Conservation (phyloP, 1,140 invertebrate species). For the Neocloeon triangulifer region DNA sequence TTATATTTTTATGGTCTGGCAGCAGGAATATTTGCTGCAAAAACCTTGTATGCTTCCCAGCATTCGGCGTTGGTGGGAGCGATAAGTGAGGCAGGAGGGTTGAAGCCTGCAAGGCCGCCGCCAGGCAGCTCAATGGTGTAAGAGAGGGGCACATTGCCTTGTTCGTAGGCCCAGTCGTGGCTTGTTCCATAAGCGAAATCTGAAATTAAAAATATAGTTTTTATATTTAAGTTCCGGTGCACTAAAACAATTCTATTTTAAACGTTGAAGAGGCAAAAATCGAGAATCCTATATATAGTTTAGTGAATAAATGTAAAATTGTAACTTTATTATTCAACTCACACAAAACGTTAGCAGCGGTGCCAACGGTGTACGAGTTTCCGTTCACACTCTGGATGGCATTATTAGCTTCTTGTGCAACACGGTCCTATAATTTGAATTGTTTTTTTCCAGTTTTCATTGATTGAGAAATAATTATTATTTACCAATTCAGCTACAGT, state of each 20-base stretch:
- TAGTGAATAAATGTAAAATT: too few species aligned
- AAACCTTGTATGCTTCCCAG: slow-evolving; percentile 19
- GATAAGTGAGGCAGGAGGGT: slow-evolving; percentile 33
- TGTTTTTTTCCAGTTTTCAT: slow-evolving; percentile 42
- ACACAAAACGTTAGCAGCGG: slow-evolving; percentile 11
- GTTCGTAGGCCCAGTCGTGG: slow-evolving; percentile 37
- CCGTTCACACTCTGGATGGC: slow-evolving; percentile 12
- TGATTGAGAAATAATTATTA: slow-evolving; percentile 69
- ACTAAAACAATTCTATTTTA: too few species aligned
- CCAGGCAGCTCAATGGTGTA: slow-evolving; percentile 45
- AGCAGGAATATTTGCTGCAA: slow-evolving; percentile 12
- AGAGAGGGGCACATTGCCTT: slow-evolving; percentile 30
- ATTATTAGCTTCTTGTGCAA: slow-evolving; percentile 10
- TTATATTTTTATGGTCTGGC: background rate
- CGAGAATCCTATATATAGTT: too few species aligned
- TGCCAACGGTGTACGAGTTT: slow-evolving; percentile 12
- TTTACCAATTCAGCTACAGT: slow-evolving; percentile 16
- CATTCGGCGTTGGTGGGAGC: slow-evolving; percentile 27
- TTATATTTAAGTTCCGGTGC: too few species aligned
- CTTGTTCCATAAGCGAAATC: slow-evolving; percentile 22
- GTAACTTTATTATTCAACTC: too few species aligned
- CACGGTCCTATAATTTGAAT: slow-evolving; percentile 9
- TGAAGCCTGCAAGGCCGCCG: slow-evolving; percentile 31
- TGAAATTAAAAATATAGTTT: too few species aligned
- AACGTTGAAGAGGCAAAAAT: too few species aligned